Percentiles rank a stretch among this genome's conserved stretches.
phyloP scores from a whole-genome alignment of 2,113 vertebrate genomes.

The Globicephala melas region DNA sequence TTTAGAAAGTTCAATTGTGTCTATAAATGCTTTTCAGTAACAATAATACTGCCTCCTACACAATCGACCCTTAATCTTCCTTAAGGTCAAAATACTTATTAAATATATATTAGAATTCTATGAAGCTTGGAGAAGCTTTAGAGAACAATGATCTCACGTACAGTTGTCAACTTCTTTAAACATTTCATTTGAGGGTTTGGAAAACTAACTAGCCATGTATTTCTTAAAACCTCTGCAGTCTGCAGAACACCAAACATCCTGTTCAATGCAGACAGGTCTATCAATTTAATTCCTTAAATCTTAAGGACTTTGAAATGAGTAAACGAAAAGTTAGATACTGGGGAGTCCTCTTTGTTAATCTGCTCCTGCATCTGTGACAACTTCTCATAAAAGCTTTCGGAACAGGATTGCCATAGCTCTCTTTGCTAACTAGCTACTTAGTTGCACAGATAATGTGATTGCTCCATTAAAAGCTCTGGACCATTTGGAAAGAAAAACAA shows the following conservation, averaged over 20 bases:
- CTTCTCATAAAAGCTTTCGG: conserved; percentile 31
- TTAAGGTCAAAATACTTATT: conserved; percentile 12
- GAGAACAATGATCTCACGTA: background rate
- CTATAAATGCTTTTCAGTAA: conserved; percentile 13
- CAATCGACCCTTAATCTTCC: background rate
- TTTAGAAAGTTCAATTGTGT: conserved; percentile 10
- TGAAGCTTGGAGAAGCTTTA: conserved; percentile 1
- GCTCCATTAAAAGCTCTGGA: background rate
- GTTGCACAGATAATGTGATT: conserved; percentile 10
- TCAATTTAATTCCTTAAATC: conserved; percentile 32
- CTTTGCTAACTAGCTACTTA: conserved; percentile 39
- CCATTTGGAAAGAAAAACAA: background rate
- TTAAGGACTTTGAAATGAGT: conserved; percentile 28
- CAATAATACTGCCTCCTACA: background rate
- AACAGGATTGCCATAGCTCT: background rate
- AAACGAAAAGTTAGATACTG: background rate
- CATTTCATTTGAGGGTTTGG: conserved; percentile 8
- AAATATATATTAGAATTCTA: conserved; percentile 27
- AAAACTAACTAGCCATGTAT: background rate
- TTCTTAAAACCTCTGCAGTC: conserved; percentile 19
- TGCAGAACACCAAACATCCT: background rate
- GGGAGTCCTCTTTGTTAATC: background rate
- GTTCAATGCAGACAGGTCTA: background rate
- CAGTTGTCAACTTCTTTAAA: conserved; percentile 40
- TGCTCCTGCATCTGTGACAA: conserved; percentile 1